phyloP scores from a whole-genome alignment of 2,888 invertebrate genomes.

The Mesorhabditis sp. region DNA sequence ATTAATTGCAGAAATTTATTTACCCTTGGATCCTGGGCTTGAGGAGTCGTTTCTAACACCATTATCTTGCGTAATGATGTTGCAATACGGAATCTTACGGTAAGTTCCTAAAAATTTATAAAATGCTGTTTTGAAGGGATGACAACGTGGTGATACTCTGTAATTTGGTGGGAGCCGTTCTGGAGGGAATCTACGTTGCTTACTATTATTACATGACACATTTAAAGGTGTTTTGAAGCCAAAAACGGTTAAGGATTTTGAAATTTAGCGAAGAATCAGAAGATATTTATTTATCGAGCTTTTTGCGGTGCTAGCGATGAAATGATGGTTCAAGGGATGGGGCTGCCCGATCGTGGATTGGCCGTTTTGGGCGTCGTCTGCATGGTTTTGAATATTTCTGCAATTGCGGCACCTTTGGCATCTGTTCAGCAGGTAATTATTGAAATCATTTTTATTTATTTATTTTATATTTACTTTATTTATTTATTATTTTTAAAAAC shows the following conservation, averaged over 20 bases:
- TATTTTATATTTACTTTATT: too few relatives aligned
- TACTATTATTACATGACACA: constrained; percentile 73
- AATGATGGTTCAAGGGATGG: not conserved
- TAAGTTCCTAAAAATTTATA: not conserved
- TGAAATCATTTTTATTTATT: too few relatives aligned
- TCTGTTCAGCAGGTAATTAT: constrained; percentile 17
- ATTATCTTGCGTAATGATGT: constrained; percentile 73
- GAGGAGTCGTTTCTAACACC: not conserved
- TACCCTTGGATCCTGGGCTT: constrained; percentile 3
- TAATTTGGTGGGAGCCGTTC: constrained; percentile 72
- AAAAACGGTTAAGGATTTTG: constrained; percentile 10
- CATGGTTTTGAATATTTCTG: constrained; percentile 50
- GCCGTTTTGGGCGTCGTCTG: constrained; percentile 42
- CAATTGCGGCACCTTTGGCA: constrained; percentile 46
- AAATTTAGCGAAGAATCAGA: not conserved
- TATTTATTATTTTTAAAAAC: too few relatives aligned
- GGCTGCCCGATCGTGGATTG: not conserved
- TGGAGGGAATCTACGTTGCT: constrained; percentile 72
- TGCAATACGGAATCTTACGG: constrained; percentile 71
- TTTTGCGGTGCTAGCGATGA: not conserved
- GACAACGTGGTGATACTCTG: constrained; percentile 73
- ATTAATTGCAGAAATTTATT: not conserved
- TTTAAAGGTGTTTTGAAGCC: constrained; percentile 6
- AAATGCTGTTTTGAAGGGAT: constrained; percentile 66
- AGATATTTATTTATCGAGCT: not conserved